A percentile compares a stretch with the other conserved stretches of the same genome.
Conservation (phyloP, 1,140 invertebrate genomes). For the Drosophila pectinifera region DNA sequence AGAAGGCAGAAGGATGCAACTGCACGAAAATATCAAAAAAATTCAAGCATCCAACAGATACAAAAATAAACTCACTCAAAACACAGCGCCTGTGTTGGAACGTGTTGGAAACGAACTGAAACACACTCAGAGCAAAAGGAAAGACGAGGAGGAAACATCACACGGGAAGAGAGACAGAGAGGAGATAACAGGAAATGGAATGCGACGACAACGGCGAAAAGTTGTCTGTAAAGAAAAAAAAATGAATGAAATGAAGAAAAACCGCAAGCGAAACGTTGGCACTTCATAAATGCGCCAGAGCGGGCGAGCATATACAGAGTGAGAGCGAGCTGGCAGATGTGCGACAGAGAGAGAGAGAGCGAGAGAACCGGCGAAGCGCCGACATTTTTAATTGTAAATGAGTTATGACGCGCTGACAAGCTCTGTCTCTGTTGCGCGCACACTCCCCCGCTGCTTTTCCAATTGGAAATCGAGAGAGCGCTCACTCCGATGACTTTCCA, state of each 20-base stretch:
- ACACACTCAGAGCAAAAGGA: slow-evolving; percentile 59
- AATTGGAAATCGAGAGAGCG: slow-evolving; percentile 41
- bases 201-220: slow-evolving; percentile 81
- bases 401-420: slow-evolving; percentile 74
- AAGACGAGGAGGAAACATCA: slow-evolving; percentile 10
- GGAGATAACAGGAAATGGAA: slow-evolving; percentile 67
- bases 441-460: slow-evolving; percentile 44
- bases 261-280: slow-evolving; percentile 84
- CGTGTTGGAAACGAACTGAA: slow-evolving; percentile 34
- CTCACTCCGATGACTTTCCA: slow-evolving; percentile 17
- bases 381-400: slow-evolving; percentile 85
- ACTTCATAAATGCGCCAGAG: slow-evolving; percentile 82
- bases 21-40: slow-evolving; percentile 5
- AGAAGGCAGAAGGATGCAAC: slow-evolving; percentile 24
- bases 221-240: slow-evolving; percentile 63
- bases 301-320: slow-evolving; percentile 19
- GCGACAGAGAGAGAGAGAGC: slow-evolving; percentile 13
- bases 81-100: neutral
- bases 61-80: slow-evolving; percentile 34
- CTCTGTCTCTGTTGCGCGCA: slow-evolving; percentile 52
- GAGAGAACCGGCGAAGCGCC: slow-evolving; percentile 60
- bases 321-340: neutral
- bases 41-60: neutral
- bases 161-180: slow-evolving; percentile 36
- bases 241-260: slow-evolving; percentile 59